These are phyloP conservation scores for Malurus leucopterus DNA, from an alignment of 2,797 vertebrate genomes.

Conservation along the genomic window DNA sequence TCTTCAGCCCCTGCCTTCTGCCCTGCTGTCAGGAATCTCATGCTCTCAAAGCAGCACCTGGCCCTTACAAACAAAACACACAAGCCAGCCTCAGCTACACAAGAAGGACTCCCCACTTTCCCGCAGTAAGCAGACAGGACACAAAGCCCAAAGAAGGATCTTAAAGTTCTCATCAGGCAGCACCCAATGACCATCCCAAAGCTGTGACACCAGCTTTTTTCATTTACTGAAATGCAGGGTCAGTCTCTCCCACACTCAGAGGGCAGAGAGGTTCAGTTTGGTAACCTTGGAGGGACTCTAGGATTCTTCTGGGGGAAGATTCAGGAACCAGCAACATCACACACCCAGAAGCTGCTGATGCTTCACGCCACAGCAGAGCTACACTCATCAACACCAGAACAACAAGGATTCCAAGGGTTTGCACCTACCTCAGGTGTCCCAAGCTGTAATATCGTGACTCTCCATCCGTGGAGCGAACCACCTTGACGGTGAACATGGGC, in stretches of 20 bases:
- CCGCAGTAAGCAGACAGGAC: background rate
- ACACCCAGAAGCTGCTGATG: rapidly evolving
- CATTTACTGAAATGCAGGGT: background rate
- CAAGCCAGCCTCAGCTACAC: background rate
- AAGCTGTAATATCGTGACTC: slow-evolving; percentile 90
- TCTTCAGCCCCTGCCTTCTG: background rate
- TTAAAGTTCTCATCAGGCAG: background rate
- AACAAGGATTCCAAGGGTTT: background rate
- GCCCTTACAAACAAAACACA: rapidly evolving
- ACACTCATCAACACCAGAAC: rapidly evolving
- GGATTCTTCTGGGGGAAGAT: background rate
- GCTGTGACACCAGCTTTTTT: background rate
- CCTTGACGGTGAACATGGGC: slow-evolving; percentile 85
- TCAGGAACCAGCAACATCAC: background rate
- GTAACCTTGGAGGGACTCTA: background rate
- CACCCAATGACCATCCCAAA: background rate
- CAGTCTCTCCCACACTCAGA: background rate
- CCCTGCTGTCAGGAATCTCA: background rate
- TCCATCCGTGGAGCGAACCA: slow-evolving; percentile 90
- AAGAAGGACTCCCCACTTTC: background rate
- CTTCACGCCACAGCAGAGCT: rapidly evolving
- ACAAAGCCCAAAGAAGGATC: background rate
- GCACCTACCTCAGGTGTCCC: slow-evolving; percentile 86
- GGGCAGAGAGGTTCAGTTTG: background rate
- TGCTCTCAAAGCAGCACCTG: background rate